Conservation (phyloP, 1,140 invertebrate genomes). For the Sitobion miscanthi region DNA sequence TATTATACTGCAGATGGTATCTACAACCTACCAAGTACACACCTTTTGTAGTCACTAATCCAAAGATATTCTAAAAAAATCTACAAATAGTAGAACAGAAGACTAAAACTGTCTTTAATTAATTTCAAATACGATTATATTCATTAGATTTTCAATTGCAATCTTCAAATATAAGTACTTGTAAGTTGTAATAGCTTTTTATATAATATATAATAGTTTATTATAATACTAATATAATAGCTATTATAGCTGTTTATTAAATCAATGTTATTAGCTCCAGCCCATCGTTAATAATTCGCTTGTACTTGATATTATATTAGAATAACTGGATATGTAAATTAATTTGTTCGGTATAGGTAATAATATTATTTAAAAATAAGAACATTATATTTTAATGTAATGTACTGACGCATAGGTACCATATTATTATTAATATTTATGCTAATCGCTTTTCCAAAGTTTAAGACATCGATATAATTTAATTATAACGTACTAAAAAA, state of each 20-base stretch:
- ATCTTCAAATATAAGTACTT: background rate
- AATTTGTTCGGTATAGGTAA: background rate
- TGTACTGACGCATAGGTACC: background rate
- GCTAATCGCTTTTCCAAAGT: background rate
- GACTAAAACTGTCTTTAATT: background rate
- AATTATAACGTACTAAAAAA: too few relatives aligned
- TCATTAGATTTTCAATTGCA: background rate
- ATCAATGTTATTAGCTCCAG: background rate
- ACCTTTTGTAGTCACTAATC: background rate
- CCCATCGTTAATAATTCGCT: background rate
- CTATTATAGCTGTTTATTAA: background rate
- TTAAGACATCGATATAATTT: too few relatives aligned
- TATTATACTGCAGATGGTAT: background rate
- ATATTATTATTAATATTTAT: too few relatives aligned
- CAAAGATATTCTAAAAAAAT: background rate
- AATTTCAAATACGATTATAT: background rate
- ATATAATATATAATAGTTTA: too few relatives aligned
- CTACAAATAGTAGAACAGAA: background rate
- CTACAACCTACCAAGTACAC: background rate
- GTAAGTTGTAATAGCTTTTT: too few relatives aligned
- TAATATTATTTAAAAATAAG: background rate
- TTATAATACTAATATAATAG: too few relatives aligned
- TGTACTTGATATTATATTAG: background rate
- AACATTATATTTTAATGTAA: background rate
- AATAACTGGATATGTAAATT: background rate